Percentiles rank a stretch among this genome's conserved stretches.
These are phyloP conservation scores for Larimichthys polyactis DNA, from an alignment of 2,113 vertebrate genomes.

Conservation along the genomic window DNA sequence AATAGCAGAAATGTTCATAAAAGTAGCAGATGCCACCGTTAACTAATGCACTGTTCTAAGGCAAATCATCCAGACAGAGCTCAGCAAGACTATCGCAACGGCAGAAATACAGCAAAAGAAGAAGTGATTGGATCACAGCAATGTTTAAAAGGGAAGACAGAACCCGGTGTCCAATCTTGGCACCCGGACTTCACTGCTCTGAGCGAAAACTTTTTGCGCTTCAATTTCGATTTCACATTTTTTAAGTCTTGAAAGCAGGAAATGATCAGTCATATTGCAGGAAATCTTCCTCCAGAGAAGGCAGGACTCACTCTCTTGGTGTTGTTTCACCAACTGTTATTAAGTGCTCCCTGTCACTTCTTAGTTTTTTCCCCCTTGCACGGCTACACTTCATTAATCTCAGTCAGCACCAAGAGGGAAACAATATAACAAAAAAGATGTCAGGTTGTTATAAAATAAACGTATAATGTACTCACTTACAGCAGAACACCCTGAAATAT, in stretches of 20 bases:
- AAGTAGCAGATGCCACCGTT: slow-evolving; percentile 5
- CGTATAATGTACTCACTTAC: not conserved
- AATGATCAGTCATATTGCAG: slow-evolving; percentile 48
- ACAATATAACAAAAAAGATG: slow-evolving; percentile 28
- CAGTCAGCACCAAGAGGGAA: slow-evolving; percentile 53
- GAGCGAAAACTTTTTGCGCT: slow-evolving; percentile 26
- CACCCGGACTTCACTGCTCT: not conserved
- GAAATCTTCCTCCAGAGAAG: not conserved
- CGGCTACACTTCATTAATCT: slow-evolving; percentile 36
- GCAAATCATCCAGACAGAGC: slow-evolving; percentile 58
- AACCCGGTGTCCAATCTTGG: slow-evolving; percentile 7
- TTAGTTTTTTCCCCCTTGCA: not conserved
- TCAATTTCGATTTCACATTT: slow-evolving; percentile 46
- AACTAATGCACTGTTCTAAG: slow-evolving; percentile 51
- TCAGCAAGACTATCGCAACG: slow-evolving; percentile 23
- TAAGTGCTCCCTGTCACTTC: slow-evolving; percentile 15
- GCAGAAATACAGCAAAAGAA: slow-evolving; percentile 42
- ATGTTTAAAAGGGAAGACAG: slow-evolving; percentile 50
- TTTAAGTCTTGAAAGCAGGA: slow-evolving; percentile 49
- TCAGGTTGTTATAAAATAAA: slow-evolving; percentile 9
- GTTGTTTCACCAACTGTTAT: not conserved
- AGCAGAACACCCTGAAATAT: slow-evolving; percentile 53
- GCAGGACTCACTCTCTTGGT: slow-evolving; percentile 28
- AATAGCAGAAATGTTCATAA: slow-evolving; percentile 42
- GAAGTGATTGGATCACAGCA: slow-evolving; percentile 6